Evolutionary conservation across 1,140 invertebrate genomes (phyloP).

Genomic region (Lepidurus couesii): DNA sequence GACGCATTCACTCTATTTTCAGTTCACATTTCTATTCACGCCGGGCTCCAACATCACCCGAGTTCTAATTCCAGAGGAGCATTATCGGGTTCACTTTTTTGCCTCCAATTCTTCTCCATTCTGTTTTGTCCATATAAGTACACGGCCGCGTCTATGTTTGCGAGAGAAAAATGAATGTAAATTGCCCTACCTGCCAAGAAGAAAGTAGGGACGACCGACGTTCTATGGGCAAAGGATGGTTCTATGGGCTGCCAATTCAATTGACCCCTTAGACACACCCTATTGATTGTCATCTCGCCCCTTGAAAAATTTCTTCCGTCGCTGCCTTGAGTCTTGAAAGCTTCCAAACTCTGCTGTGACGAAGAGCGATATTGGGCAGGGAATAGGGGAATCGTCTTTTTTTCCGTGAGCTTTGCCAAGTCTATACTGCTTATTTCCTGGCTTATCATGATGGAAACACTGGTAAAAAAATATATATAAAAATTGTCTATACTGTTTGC

Average conservation of each 20-base stretch:
- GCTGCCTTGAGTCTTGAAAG: neutral
- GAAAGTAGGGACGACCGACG: too few species aligned
- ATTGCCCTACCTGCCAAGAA: too few species aligned
- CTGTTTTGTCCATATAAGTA: too few species aligned
- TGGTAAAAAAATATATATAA: neutral
- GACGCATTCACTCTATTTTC: too few species aligned
- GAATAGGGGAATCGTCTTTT: neutral
- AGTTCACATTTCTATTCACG: too few species aligned
- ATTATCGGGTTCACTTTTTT: too few species aligned
- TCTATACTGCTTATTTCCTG: conserved; percentile 9
- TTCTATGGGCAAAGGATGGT: too few species aligned
- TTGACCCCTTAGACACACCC: conserved; percentile 13
- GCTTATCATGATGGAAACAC: neutral
- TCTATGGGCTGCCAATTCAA: neutral
- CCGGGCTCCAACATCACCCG: too few species aligned
- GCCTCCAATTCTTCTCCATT: too few species aligned
- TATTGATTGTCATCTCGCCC: neutral
- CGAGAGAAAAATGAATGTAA: too few species aligned
- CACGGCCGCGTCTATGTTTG: too few species aligned
- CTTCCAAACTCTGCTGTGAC: neutral
- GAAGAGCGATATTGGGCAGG: neutral
- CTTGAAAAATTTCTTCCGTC: conserved; percentile 5
- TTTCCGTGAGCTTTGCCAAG: neutral
- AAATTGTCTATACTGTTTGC: neutral
- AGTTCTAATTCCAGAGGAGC: too few species aligned